Evolutionary conservation across 2,888 invertebrate genomes (phyloP).

Genomic region (Argyra leucocephala): DNA sequence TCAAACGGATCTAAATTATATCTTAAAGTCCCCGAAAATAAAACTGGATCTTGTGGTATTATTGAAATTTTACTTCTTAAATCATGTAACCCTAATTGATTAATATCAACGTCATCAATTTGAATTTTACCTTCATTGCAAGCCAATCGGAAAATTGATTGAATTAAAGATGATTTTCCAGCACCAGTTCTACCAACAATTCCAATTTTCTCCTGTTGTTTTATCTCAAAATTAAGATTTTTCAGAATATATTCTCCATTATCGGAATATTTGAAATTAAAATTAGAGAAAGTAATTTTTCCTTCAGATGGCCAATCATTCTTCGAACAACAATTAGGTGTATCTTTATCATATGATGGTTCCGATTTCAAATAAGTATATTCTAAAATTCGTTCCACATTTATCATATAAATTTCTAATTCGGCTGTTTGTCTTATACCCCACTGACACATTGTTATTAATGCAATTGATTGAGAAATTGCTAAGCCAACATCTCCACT

Average conservation of each 20-base stretch:
- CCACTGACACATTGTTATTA: conserved; percentile 70
- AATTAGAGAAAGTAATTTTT: conserved; percentile 54
- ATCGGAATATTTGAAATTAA: conserved; percentile 60
- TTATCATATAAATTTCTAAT: conserved; percentile 70
- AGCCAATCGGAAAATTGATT: conserved; percentile 74
- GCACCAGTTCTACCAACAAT: conserved; percentile 84
- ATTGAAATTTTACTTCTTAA: conserved; percentile 75
- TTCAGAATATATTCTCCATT: conserved; percentile 63
- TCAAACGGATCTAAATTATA: conserved; percentile 79
- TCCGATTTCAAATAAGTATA: conserved; percentile 63
- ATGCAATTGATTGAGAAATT: conserved; percentile 59
- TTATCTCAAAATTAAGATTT: conserved; percentile 55
- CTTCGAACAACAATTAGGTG: conserved; percentile 40
- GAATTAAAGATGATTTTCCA: conserved; percentile 73
- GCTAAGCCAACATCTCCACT: conserved; percentile 62
- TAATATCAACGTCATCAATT: conserved; percentile 67
- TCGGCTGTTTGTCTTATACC: conserved; percentile 81
- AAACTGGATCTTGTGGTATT: conserved; percentile 84
- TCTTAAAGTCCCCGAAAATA: conserved; percentile 75
- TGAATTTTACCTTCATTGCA: conserved; percentile 64
- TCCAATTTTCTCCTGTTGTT: conserved; percentile 55
- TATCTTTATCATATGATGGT: conserved; percentile 46
- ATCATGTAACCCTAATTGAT: conserved; percentile 63
- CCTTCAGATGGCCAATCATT: conserved; percentile 62
- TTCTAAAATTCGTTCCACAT: conserved; percentile 77